Evolutionary conservation across 2,797 vertebrate species (phyloP), one percentile per base, ranked within the genome.

Genomic region (Sebastes taczanowskii): DNA sequence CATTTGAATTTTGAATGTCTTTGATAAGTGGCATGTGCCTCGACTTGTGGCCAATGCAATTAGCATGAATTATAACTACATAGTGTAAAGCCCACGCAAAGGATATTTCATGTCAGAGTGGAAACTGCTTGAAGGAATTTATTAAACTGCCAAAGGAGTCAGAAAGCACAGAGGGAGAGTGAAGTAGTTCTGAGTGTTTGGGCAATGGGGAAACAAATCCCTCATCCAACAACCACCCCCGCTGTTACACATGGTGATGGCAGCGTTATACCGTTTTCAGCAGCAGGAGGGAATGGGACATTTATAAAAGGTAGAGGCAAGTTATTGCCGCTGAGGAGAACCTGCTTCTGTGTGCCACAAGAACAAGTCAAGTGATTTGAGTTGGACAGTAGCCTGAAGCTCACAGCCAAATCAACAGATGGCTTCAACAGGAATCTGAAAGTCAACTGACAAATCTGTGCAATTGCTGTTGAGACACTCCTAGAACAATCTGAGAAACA

Each of bases 401-500:
- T 1, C 7, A 7, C 5, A 46, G 69, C 65, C 70, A 65, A 63
- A 22, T 1, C 34, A 70, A 30, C 78, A 86, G 73, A 81, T 65
- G 76, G 78, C 65, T 71, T 65, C n/a, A 64, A 4, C 32, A 52
- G 35, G 27, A 81, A 49, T 53, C 23, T 62, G 30, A 56, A 71
- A 81, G 70, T 70, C 65, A 74, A 70, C 63, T 52, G n/a, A 69
- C 49, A 65, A 71, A 78, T 61, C 23, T 52, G 64, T 32, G 29
- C 29, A 8, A 25, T 22, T 3, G 59, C 32, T 65, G 35, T 25
- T 25, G 46, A 63, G 42, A 64, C 32, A 29, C 29, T 73, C 22
- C 8, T 27, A 29, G 25, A 63, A 38, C 23, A 70, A 32, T 32
- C 49, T 32, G 11, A 78, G 16, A 22, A 23, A 49, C 59, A 46